Conservation (phyloP, 2,113 vertebrate genomes). For the Microcebus jonahi region DNA sequence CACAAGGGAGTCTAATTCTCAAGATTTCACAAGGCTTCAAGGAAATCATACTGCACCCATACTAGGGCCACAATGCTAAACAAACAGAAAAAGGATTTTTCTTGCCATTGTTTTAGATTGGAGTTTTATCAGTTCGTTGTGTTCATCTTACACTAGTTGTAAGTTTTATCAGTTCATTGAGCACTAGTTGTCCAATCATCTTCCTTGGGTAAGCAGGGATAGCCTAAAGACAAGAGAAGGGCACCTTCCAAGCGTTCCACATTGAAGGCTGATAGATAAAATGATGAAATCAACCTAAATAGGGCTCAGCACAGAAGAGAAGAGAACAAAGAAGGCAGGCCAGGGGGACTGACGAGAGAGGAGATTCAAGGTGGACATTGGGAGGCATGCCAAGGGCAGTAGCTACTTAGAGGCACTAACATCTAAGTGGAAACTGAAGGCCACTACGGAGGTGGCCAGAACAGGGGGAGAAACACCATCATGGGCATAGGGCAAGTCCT, state of each 20-base stretch:
- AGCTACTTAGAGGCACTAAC: not conserved
- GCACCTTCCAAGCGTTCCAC: not conserved
- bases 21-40: slow-evolving; percentile 31
- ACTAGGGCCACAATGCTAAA: not conserved
- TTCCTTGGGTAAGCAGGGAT: not conserved
- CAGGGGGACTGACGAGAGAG: not conserved
- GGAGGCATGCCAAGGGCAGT: not conserved
- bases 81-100: not conserved
- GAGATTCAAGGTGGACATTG: not conserved
- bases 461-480: not conserved
- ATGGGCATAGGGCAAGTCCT: not conserved
- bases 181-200: not conserved
- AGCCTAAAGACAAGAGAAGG: not conserved
- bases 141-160: not conserved
- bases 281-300: not conserved
- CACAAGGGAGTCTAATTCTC: not conserved
- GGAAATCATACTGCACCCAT: not conserved
- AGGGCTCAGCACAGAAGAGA: not conserved
- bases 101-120: not conserved
- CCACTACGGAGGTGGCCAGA: not conserved
- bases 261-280: not conserved
- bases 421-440: not conserved
- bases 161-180: not conserved
- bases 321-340: not conserved
- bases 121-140: not conserved